These are phyloP conservation scores for Cryptocephalus primarius DNA, from an alignment of 2,888 invertebrate genomes.

Conservation along the genomic window DNA sequence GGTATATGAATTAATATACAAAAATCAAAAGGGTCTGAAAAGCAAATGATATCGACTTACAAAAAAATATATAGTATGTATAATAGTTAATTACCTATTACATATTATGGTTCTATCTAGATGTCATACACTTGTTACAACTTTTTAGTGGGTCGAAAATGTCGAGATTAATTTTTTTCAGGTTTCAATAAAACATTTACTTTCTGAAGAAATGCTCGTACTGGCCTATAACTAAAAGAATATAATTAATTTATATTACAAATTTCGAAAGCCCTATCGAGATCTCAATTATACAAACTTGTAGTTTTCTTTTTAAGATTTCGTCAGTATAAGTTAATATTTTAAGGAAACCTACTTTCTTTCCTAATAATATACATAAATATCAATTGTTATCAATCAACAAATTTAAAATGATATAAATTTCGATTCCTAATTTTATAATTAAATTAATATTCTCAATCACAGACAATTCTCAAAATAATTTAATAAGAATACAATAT, in stretches of 20 bases:
- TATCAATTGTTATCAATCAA: neutral
- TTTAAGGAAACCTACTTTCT: neutral
- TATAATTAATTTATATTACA: no score
- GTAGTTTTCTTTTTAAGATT: no score
- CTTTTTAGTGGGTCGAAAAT: neutral
- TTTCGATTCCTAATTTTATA: slow-evolving; percentile 22
- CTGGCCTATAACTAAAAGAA: no score
- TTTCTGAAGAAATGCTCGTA: no score
- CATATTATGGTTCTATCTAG: slow-evolving; percentile 19
- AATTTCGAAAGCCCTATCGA: no score
- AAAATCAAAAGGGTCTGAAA: slow-evolving; percentile 11
- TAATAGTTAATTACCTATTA: slow-evolving; percentile 9
- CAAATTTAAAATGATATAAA: slow-evolving; percentile 6
- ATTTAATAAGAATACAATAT: slow-evolving; percentile 30
- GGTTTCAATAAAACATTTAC: no score
- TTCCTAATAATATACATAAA: slow-evolving; percentile 9
- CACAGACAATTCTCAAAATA: slow-evolving; percentile 41
- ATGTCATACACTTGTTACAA: slow-evolving; percentile 16
- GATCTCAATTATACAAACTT: no score
- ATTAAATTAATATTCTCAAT: slow-evolving; percentile 37
- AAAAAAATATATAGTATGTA: slow-evolving; percentile 11
- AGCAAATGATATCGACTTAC: slow-evolving; percentile 10
- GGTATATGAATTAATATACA: slow-evolving; percentile 2
- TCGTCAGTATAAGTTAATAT: no score
- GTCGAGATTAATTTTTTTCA: neutral